A percentile compares a stretch with the other conserved stretches of the same genome.
Conservation (phyloP, 2,797 vertebrate genomes). For the Cirrhinus mrigala region DNA sequence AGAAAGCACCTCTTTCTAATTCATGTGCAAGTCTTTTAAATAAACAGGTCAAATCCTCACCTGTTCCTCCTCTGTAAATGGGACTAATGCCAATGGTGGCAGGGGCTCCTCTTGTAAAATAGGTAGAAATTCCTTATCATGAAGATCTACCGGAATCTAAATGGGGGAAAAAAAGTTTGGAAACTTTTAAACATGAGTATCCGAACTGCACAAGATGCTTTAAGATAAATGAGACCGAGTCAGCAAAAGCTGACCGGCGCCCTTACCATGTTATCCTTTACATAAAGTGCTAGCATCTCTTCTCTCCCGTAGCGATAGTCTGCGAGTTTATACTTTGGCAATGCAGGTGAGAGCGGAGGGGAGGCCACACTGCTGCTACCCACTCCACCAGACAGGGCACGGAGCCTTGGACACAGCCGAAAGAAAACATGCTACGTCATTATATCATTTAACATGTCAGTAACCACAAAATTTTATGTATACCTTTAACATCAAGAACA, state of each 20-base stretch:
- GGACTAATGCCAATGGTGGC: slow-evolving; percentile 94
- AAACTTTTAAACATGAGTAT: not conserved
- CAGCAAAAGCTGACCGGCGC: not conserved
- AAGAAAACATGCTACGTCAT: slow-evolving; percentile 18
- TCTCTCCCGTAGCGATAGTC: slow-evolving; percentile 99
- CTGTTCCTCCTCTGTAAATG: slow-evolving; percentile 99
- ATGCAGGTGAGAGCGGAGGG: slow-evolving; percentile 94
- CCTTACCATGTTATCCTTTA: slow-evolving; percentile 97
- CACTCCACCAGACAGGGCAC: slow-evolving; percentile 89
- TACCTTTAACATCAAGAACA: not conserved
- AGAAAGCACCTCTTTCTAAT: not conserved
- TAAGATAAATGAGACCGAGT: not conserved
- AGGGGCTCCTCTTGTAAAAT: slow-evolving; percentile 98
- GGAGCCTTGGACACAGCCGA: slow-evolving; percentile 82
- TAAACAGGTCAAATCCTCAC: slow-evolving; percentile 70
- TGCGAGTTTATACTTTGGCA: slow-evolving; percentile 99
- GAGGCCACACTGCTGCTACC: slow-evolving; percentile 85
- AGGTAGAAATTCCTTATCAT: slow-evolving; percentile 98
- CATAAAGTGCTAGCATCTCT: slow-evolving; percentile 99
- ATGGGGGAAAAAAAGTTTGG: not conserved
- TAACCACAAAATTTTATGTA: not conserved
- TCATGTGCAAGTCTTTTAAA: not conserved
- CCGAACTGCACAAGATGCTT: not conserved
- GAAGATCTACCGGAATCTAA: slow-evolving; percentile 95
- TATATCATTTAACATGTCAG: not conserved